These are phyloP conservation scores for Platysternon megacephalum DNA, from an alignment of 2,113 vertebrate species.

Conservation along the genomic window DNA sequence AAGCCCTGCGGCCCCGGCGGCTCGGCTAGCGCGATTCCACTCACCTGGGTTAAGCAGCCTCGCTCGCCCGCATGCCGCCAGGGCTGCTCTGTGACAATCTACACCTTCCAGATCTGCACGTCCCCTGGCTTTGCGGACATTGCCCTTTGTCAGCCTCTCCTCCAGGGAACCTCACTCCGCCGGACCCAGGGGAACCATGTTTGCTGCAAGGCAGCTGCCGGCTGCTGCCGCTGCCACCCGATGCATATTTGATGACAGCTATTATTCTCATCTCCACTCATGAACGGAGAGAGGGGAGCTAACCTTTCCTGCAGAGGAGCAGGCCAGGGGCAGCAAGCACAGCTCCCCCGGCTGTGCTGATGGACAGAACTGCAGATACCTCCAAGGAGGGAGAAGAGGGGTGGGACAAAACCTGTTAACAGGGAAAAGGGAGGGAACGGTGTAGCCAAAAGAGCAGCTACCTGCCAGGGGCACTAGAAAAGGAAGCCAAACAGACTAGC, in stretches of 20 bases:
- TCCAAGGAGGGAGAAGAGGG: neutral
- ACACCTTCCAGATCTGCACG: neutral
- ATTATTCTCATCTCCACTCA: conserved; percentile 83
- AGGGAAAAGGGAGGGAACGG: neutral
- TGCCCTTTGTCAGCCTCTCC: neutral
- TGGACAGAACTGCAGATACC: neutral
- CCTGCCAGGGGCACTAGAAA: neutral
- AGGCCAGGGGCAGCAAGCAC: neutral
- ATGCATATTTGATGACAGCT: conserved; percentile 91
- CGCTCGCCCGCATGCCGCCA: fast-evolving
- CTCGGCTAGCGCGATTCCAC: fast-evolving
- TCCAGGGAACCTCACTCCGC: fast-evolving
- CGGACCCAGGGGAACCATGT: neutral
- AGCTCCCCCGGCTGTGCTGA: neutral
- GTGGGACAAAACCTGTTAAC: neutral
- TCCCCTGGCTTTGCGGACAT: fast-evolving
- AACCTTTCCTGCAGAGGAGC: conserved; percentile 61
- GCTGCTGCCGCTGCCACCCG: conserved; percentile 64
- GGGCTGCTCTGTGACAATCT: fast-evolving
- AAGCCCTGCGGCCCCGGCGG: fast-evolving
- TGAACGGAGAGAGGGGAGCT: conserved; percentile 72
- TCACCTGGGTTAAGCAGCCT: conserved; percentile 35
- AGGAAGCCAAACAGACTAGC: neutral
- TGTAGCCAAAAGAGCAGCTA: neutral
- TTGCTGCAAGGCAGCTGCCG: neutral